A percentile compares a stretch with the other conserved stretches of the same genome.
Conservation (phyloP, 2,113 vertebrate species). For the Erythrocercus mccallii region DNA sequence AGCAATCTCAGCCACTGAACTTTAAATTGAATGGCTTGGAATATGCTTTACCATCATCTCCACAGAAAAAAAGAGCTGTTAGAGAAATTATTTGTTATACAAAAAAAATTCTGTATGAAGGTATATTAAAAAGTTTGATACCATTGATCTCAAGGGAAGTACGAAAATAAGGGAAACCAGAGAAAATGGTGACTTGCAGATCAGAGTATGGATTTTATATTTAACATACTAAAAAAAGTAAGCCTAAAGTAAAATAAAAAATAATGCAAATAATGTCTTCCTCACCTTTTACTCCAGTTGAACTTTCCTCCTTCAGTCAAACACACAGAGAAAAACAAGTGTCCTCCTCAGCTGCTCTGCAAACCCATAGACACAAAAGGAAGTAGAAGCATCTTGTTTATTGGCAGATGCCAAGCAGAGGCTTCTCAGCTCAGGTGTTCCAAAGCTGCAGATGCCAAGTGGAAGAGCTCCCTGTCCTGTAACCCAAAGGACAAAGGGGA, state of each 20-base stretch:
- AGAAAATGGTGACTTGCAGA: neutral
- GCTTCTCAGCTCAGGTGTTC: neutral
- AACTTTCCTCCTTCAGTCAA: neutral
- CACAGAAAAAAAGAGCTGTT: neutral
- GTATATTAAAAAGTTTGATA: neutral
- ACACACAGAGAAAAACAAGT: fast-evolving
- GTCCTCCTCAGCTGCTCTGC: neutral
- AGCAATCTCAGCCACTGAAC: neutral
- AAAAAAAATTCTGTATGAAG: neutral
- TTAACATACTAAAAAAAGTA: neutral
- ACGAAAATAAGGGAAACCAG: neutral
- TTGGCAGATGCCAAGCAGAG: neutral
- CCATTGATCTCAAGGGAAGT: neutral
- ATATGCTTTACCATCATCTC: neutral
- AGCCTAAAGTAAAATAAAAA: neutral
- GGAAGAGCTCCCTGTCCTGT: neutral
- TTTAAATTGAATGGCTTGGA: neutral
- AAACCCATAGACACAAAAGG: neutral
- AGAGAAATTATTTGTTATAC: neutral
- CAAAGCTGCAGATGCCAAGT: neutral
- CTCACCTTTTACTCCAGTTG: neutral
- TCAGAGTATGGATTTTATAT: neutral
- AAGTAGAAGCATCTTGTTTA: neutral
- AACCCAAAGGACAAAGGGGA: neutral
- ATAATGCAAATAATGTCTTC: neutral